Conservation (phyloP, 1,140 invertebrate species). For the Cataglyphis hispanica region DNA sequence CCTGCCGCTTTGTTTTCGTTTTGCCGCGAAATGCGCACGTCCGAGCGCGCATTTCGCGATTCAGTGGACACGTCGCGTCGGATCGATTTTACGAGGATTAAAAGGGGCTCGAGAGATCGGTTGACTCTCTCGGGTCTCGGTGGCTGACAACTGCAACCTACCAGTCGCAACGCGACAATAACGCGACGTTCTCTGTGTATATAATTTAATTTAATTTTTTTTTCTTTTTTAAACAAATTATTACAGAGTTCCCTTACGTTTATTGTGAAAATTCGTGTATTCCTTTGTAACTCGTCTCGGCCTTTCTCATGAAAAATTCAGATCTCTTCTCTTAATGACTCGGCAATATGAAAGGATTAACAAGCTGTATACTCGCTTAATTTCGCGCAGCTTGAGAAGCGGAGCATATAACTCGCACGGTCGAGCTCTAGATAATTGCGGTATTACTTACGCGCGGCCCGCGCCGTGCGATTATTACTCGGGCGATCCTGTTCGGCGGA, state of each 20-base stretch:
- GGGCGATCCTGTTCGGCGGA: neutral
- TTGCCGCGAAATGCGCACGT: conserved; percentile 71
- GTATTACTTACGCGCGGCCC: conserved; percentile 54
- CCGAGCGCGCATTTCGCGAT: conserved; percentile 79
- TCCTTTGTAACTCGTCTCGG: neutral
- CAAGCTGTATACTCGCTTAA: conserved; percentile 29
- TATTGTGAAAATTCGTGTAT: neutral
- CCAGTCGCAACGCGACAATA: neutral
- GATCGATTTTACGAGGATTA: neutral
- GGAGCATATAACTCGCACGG: conserved; percentile 36
- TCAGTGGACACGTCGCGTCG: conserved; percentile 80
- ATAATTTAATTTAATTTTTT: too few species aligned
- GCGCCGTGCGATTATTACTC: conserved; percentile 47
- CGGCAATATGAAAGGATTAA: conserved; percentile 24
- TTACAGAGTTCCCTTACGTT: neutral
- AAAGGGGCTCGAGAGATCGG: conserved; percentile 8
- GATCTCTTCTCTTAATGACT: neutral
- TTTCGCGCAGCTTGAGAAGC: conserved; percentile 63
- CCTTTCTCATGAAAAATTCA: neutral
- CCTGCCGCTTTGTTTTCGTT: conserved; percentile 82
- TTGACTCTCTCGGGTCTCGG: neutral
- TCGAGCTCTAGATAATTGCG: conserved; percentile 51
- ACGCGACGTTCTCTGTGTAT: neutral
- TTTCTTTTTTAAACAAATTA: neutral
- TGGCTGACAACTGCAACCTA: neutral